Conservation (phyloP, 2,797 vertebrate genomes). For the Gila robusta region DNA sequence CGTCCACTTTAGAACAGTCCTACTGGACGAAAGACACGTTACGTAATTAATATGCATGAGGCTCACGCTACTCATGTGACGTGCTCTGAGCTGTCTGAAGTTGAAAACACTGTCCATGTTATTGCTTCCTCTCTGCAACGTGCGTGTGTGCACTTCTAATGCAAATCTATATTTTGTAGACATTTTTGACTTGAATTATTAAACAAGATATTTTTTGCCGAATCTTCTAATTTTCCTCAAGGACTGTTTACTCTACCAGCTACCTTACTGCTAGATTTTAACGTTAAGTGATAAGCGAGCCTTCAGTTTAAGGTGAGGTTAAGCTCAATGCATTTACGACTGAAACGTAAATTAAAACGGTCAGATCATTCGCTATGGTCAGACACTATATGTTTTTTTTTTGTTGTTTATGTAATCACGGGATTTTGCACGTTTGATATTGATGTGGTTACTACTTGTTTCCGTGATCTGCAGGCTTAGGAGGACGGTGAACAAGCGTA, state of each 20-base stretch:
- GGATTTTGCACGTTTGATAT: conserved; percentile 50
- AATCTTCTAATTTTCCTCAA: neutral
- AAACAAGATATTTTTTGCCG: neutral
- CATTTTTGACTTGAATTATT: conserved; percentile 5
- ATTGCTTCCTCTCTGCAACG: conserved; percentile 68
- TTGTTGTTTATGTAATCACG: neutral
- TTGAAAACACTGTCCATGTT: conserved; percentile 85
- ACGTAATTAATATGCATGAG: conserved; percentile 39
- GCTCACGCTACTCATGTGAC: conserved; percentile 74
- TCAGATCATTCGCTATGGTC: neutral
- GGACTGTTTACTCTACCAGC: conserved; percentile 16
- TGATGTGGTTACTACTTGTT: conserved; percentile 44
- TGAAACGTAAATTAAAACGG: neutral
- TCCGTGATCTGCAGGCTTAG: conserved; percentile 51
- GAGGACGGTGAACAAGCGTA: conserved; percentile 57
- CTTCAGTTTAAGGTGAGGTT: conserved; percentile 48
- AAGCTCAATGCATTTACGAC: conserved; percentile 14
- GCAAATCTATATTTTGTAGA: neutral
- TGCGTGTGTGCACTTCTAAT: conserved; percentile 36
- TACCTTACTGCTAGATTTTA: conserved; percentile 13
- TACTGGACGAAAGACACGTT: neutral
- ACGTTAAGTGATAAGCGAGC: conserved; percentile 40
- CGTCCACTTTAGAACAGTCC: neutral
- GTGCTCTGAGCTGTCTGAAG: conserved; percentile 71
- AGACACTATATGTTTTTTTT: neutral